phyloP scores from a whole-genome alignment of 2,113 vertebrate species.

The Trogon surrucura region DNA sequence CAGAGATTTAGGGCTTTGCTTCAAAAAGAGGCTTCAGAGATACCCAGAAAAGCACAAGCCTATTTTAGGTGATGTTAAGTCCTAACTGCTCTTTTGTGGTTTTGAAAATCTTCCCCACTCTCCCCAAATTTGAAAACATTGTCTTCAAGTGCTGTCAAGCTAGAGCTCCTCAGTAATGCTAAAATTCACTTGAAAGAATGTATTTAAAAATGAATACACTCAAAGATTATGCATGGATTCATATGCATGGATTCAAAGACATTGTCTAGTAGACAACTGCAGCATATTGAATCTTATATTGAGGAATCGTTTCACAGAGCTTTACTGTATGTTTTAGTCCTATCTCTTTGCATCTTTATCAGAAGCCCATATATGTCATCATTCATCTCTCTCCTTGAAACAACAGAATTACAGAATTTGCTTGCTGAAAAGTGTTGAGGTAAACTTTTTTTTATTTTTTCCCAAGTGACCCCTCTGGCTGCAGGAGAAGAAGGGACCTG shows the following conservation, averaged over 20 bases:
- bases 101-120: slow-evolving; percentile 2
- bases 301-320: slow-evolving; percentile 15
- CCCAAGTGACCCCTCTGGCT: background rate
- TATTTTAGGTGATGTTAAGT: slow-evolving; percentile 16
- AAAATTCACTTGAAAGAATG: slow-evolving; percentile 55
- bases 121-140: slow-evolving; percentile 38
- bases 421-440: slow-evolving; percentile 23
- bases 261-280: slow-evolving; percentile 52
- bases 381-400: slow-evolving; percentile 48
- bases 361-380: slow-evolving; percentile 57
- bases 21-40: slow-evolving; percentile 5
- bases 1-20: background rate
- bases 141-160: slow-evolving; percentile 35
- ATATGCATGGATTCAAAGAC: slow-evolving; percentile 61
- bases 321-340: slow-evolving; percentile 46
- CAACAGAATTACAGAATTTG: slow-evolving; percentile 28
- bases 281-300: slow-evolving; percentile 36
- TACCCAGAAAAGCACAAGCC: background rate
- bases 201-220: slow-evolving; percentile 51
- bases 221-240: slow-evolving; percentile 49
- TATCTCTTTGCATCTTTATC: slow-evolving; percentile 68
- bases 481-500: background rate
- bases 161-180: slow-evolving; percentile 25
- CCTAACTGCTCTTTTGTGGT: background rate
- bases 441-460: background rate